These are phyloP conservation scores for Sialis fuliginosa DNA, from an alignment of 2,888 invertebrate genomes.

Conservation along the genomic window DNA sequence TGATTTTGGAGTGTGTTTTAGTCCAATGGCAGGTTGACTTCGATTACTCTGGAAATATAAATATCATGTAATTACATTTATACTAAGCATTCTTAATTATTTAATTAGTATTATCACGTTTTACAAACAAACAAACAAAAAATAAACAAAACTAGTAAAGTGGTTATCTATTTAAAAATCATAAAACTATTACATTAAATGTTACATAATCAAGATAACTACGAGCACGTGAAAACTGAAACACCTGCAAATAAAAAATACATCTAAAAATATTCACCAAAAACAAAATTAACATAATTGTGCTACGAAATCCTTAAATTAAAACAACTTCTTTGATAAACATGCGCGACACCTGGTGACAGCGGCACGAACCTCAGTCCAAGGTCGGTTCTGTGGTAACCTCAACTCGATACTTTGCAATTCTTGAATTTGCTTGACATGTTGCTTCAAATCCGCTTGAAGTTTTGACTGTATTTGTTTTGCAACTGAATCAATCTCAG, in stretches of 20 bases:
- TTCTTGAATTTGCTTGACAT: slow-evolving; percentile 29
- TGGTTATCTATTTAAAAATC: background rate
- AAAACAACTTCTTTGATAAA: background rate
- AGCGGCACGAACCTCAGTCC: slow-evolving; percentile 13
- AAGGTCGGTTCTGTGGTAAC: slow-evolving; percentile 26
- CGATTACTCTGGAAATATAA: slow-evolving; percentile 40
- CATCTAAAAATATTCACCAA: too few species aligned
- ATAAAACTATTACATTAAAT: background rate
- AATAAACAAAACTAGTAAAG: background rate
- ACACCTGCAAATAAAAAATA: too few species aligned
- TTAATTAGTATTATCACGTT: too few species aligned
- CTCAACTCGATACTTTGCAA: slow-evolving; percentile 27
- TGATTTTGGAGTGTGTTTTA: slow-evolving; percentile 47
- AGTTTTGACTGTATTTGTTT: slow-evolving; percentile 27
- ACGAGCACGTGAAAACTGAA: too few species aligned
- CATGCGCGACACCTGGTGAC: background rate
- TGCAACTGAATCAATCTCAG: slow-evolving; percentile 21
- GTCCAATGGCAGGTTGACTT: slow-evolving; percentile 47
- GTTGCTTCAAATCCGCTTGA: slow-evolving; percentile 27
- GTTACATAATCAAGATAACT: background rate
- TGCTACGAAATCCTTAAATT: too few species aligned
- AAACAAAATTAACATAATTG: too few species aligned
- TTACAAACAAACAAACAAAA: background rate
- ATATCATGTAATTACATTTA: background rate
- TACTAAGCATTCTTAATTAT: too few species aligned